Evolutionary conservation across 2,113 vertebrate genomes (phyloP).

Genomic region (Bujurquina vittata): DNA sequence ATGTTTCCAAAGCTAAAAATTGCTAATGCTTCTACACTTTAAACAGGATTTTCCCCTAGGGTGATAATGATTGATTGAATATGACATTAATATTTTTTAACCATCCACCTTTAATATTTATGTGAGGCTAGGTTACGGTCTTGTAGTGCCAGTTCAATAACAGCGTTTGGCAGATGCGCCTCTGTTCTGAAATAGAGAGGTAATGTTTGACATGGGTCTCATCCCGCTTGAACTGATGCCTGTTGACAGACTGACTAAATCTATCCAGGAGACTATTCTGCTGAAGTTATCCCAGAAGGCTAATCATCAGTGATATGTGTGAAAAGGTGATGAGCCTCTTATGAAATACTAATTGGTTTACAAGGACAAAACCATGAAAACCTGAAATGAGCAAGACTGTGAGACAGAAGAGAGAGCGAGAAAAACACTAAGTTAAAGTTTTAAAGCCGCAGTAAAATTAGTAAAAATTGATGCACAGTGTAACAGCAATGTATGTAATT

Average conservation of each 20-base stretch:
- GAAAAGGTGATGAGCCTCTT: slow-evolving; percentile 78
- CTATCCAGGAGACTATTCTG: slow-evolving; percentile 77
- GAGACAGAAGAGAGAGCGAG: not conserved
- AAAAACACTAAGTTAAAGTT: slow-evolving; percentile 11
- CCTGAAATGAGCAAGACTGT: slow-evolving; percentile 52
- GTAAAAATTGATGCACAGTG: not conserved
- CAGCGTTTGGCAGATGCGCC: slow-evolving; percentile 74
- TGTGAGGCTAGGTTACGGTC: slow-evolving; percentile 61
- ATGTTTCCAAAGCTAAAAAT: slow-evolving; percentile 77
- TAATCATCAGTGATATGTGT: slow-evolving; percentile 79
- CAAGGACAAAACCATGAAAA: slow-evolving; percentile 53
- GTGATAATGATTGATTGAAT: slow-evolving; percentile 80
- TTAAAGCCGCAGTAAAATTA: not conserved
- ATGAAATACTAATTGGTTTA: slow-evolving; percentile 76
- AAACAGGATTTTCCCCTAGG: slow-evolving; percentile 75
- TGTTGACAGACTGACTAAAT: slow-evolving; percentile 82
- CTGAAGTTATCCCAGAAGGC: slow-evolving; percentile 74
- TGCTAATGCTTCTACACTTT: slow-evolving; percentile 76
- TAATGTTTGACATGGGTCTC: slow-evolving; percentile 78
- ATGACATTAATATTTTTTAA: slow-evolving; percentile 82
- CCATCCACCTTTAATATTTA: slow-evolving; percentile 77
- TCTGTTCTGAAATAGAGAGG: slow-evolving; percentile 74
- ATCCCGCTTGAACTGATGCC: slow-evolving; percentile 77
- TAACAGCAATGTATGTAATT: not conserved
- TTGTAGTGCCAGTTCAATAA: slow-evolving; percentile 73